Evolutionary conservation across 2,888 invertebrate genomes (phyloP).

Genomic region (Tipula lateralis): DNA sequence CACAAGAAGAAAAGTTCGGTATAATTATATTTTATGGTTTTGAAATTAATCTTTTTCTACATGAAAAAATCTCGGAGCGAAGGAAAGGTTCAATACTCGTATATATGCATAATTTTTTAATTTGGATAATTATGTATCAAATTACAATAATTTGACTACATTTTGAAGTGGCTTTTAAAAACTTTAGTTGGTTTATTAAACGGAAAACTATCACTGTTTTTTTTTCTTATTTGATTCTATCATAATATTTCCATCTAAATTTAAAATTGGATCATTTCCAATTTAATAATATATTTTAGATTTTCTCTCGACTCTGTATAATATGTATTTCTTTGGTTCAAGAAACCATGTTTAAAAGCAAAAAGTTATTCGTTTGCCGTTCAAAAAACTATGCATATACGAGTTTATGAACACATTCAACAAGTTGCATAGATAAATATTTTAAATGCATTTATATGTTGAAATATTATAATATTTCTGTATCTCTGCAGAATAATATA

Average conservation of each 20-base stretch:
- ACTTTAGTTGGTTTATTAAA: not conserved
- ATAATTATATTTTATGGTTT: not conserved
- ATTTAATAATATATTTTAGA: conserved; percentile 1
- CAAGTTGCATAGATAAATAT: not conserved
- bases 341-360: not conserved
- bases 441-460: too few species aligned
- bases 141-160: not conserved
- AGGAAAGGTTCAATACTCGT: not conserved
- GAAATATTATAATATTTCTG: too few species aligned
- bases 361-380: not conserved
- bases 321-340: not conserved
- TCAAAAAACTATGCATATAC: too few species aligned
- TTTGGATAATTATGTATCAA: not conserved
- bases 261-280: not conserved
- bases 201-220: not conserved
- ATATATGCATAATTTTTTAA: not conserved
- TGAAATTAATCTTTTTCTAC: not conserved
- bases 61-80: not conserved
- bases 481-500: too few species aligned
- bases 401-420: not conserved
- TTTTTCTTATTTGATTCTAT: not conserved
- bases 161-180: not conserved
- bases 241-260: conserved; percentile 13
- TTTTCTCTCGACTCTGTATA: not conserved
- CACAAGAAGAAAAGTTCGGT: not conserved